Conservation (phyloP, 1,140 invertebrate genomes). For the Dermatophagoides farinae region DNA sequence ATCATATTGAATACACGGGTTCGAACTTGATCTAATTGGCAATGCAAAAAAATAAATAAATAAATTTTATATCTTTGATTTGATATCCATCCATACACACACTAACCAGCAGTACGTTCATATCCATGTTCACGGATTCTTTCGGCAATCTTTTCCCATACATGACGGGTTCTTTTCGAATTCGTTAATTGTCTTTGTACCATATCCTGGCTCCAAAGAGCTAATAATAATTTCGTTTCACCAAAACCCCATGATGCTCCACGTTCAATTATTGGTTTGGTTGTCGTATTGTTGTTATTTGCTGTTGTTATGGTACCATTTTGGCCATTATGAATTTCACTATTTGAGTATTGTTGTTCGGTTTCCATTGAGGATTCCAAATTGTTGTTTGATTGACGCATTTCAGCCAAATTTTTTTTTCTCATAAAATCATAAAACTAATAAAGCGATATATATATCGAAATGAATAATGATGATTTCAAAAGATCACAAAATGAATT, state of each 20-base stretch:
- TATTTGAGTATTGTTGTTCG: not conserved
- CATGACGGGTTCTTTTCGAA: conserved; percentile 15
- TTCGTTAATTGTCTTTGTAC: conserved; percentile 16
- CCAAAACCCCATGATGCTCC: conserved; percentile 15
- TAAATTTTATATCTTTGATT: not conserved
- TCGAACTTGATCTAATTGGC: conserved; percentile 15
- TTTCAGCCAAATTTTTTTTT: too few species aligned
- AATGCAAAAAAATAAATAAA: not conserved
- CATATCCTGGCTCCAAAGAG: conserved; percentile 17
- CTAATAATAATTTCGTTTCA: conserved; percentile 15
- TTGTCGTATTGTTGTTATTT: not conserved
- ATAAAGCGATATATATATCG: too few species aligned
- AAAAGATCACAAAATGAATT: too few species aligned
- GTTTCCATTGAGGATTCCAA: not conserved
- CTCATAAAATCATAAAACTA: too few species aligned
- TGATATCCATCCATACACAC: not conserved
- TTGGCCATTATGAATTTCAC: not conserved
- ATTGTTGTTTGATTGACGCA: too few species aligned
- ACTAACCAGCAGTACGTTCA: conserved; percentile 16
- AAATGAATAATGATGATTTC: too few species aligned
- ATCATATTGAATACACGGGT: conserved; percentile 19
- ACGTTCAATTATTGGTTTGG: conserved; percentile 13
- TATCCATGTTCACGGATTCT: conserved; percentile 13
- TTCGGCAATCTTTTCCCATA: conserved; percentile 17
- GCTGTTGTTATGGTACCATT: not conserved